A percentile compares a stretch with the other conserved stretches of the same genome.
phyloP scores from a whole-genome alignment of 2,888 invertebrate genomes.

The Frankliniella intonsa region DNA sequence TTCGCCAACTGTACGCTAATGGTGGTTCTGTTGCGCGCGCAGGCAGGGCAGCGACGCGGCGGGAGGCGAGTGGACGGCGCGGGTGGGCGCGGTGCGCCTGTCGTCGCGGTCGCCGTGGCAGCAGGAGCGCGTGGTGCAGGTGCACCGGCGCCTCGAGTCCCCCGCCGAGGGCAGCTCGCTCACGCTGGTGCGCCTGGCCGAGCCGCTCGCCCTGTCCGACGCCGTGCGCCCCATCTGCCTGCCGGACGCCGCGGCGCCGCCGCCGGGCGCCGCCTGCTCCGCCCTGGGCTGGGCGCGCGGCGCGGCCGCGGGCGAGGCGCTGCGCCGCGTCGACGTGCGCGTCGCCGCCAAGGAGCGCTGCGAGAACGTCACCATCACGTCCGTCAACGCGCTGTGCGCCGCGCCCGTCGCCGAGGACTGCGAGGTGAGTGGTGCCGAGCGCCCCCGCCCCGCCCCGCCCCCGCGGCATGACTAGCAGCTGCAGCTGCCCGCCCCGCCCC shows the following conservation, averaged over 20 bases:
- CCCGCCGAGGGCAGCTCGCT: constrained; percentile 85
- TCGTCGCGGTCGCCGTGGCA: constrained; percentile 82
- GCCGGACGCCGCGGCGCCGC: constrained; percentile 55
- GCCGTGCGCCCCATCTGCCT: constrained; percentile 79
- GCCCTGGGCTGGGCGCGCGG: constrained; percentile 72
- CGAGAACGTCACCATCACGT: constrained; percentile 79
- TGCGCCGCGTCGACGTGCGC: constrained; percentile 74
- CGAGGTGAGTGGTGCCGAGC: constrained; percentile 59
- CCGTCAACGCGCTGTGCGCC: constrained; percentile 76
- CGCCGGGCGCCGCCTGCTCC: constrained; percentile 62
- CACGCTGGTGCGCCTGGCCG: constrained; percentile 73
- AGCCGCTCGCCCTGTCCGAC: constrained; percentile 69
- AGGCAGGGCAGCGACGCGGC: constrained; percentile 57
- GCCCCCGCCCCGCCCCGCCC: not conserved
- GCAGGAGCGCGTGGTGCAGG: constrained; percentile 73
- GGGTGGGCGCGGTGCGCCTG: constrained; percentile 70
- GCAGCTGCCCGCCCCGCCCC: not conserved
- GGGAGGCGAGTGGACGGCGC: constrained; percentile 67
- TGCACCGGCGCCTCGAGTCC: constrained; percentile 73
- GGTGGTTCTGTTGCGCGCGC: constrained; percentile 25
- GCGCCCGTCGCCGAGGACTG: constrained; percentile 75
- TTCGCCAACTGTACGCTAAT: no score
- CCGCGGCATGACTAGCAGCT: no score
- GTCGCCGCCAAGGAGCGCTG: constrained; percentile 74
- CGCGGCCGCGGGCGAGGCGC: constrained; percentile 55